A percentile compares a stretch with the other conserved stretches of the same genome.
These are phyloP conservation scores for Spilarctia lutea DNA, from an alignment of 2,888 invertebrate species.

Conservation along the genomic window DNA sequence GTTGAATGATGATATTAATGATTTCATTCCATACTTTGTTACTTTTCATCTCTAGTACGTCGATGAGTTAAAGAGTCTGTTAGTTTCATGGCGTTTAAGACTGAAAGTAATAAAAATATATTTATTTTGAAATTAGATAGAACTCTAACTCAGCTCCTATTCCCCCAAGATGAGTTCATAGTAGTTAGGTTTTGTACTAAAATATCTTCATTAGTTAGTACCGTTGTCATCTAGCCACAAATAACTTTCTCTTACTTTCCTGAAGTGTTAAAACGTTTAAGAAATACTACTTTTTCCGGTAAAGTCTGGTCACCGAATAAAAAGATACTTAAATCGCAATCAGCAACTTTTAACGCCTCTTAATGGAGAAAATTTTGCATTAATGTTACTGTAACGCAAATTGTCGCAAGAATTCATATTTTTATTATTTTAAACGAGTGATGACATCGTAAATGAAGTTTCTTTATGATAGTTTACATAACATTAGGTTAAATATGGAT, in stretches of 20 bases:
- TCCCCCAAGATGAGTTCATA: not conserved
- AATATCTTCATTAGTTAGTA: not conserved
- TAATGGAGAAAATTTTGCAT: conserved; percentile 10
- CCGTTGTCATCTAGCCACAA: not conserved
- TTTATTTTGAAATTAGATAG: not conserved
- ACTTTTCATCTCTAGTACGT: not conserved
- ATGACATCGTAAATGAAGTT: not conserved
- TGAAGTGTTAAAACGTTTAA: not conserved
- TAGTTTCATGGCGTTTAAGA: not conserved
- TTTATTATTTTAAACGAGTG: not conserved
- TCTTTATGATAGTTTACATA: not conserved
- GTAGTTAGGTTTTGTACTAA: not conserved
- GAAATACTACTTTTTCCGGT: not conserved
- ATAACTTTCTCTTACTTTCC: not conserved
- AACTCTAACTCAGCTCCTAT: not conserved
- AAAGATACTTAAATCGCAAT: conserved; percentile 17
- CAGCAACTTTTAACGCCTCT: conserved; percentile 10
- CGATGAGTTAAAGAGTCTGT: too few species aligned
- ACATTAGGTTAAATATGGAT: not conserved
- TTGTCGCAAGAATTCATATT: not conserved
- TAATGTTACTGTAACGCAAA: not conserved
- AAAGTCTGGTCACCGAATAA: conserved; percentile 10
- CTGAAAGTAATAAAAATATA: not conserved
- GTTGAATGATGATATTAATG: not conserved
- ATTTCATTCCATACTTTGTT: not conserved